Evolutionary conservation across 2,888 invertebrate species (phyloP), one percentile per base, ranked within the genome.

Genomic region (Syrista parreyssii): DNA sequence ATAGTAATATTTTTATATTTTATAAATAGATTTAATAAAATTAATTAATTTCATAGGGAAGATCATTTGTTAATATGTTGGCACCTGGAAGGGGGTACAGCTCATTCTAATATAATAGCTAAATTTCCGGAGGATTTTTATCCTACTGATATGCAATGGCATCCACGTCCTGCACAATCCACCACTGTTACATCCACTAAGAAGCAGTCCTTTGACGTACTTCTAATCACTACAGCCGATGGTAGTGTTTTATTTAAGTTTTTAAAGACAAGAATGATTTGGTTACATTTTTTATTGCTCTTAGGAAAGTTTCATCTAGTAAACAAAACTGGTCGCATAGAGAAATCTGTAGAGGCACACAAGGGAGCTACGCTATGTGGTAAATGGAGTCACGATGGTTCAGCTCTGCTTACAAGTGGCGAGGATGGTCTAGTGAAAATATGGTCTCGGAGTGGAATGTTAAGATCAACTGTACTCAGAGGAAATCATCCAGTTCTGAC

Each of bases 341-440:
- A 99, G 91, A 97, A 98, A 90, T 96, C 94, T 82, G 96, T 99
- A 0, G 96, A 97, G 71, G 99, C 98, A 31, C 99, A 99, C 89
- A 95, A 96, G 89, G 95, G 98, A 1, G 98, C 99, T 15, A 96
- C 98, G 79, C 93, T 98, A 33, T 94, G 95, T 75, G 97, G 97
- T 1, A 95, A 96, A 87, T 99, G 99, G 99, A 98, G 97, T 91
- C 96, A 96, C 76, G 99, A 99, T 92, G 99, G 98, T 4, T 96
- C 97, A 36, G 97, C 98, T n/a, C 93, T 99, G 73, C 93, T 98
- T 23, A 98, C 98, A 88, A 96, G 97, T 81, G 99, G 99, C 0
- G 99, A 99, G 93, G 99, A 99, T 92, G 99, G 99, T 2, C 94
- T 95, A 78, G 95, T 99, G 3, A 99, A 99, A 92, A 96, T 99